A percentile compares a stretch with the other conserved stretches of the same genome.
Conservation (phyloP, 2,797 vertebrate genomes). For the Avahi laniger region DNA sequence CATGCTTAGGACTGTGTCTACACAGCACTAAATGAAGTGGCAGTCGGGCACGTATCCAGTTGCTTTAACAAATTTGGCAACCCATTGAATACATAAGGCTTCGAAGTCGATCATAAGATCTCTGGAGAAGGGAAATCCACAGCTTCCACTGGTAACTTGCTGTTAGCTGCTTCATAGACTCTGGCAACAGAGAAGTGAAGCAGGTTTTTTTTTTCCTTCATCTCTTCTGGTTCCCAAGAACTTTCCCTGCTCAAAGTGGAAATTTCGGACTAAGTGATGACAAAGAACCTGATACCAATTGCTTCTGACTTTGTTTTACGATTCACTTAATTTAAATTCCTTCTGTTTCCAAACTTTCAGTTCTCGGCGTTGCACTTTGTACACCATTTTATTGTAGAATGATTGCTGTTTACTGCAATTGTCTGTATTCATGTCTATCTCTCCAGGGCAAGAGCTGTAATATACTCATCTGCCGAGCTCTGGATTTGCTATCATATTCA, state of each 20-base stretch:
- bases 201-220: background rate
- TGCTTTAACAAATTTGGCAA: slow-evolving; percentile 68
- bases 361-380: background rate
- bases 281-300: background rate
- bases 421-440: background rate
- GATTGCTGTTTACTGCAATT: background rate
- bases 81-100: background rate
- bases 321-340: background rate
- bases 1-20: slow-evolving; percentile 17
- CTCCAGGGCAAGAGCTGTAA: background rate
- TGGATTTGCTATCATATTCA: background rate
- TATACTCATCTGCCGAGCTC: background rate
- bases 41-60: slow-evolving; percentile 6
- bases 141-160: background rate
- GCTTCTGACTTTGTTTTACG: slow-evolving; percentile 40
- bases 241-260: background rate
- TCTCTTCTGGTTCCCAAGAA: background rate
- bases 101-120: background rate
- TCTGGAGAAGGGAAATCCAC: slow-evolving; percentile 47
- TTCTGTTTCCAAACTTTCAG: background rate
- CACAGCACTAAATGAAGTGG: slow-evolving; percentile 50
- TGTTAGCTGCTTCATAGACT: background rate
- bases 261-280: background rate
- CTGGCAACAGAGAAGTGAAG: background rate
- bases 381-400: background rate